A percentile compares a stretch with the other conserved stretches of the same genome.
Conservation (phyloP, 2,888 invertebrate species). For the Epistrophella euchroma region DNA sequence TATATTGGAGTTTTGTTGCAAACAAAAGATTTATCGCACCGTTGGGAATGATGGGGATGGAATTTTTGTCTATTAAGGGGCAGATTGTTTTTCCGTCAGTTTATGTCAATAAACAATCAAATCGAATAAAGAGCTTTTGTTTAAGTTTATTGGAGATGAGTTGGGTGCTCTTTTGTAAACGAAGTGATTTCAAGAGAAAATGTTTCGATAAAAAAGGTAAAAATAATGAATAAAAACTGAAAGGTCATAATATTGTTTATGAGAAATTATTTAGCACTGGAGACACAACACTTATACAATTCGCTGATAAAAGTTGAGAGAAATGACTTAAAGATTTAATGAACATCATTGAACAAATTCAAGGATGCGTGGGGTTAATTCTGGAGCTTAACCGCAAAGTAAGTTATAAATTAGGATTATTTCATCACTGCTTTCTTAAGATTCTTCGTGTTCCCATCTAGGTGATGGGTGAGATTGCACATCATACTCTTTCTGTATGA, state of each 20-base stretch:
- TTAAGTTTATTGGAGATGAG: neutral
- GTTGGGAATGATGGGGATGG: neutral
- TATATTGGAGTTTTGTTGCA: neutral
- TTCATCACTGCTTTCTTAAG: no score
- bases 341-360: no score
- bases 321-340: no score
- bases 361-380: no score
- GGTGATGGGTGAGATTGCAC: no score
- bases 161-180: neutral
- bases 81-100: neutral
- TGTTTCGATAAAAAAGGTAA: neutral
- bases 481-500: no score
- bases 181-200: neutral
- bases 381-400: no score
- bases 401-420: no score
- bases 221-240: neutral
- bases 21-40: constrained; percentile 8
- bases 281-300: no score
- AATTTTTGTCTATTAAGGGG: neutral
- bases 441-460: no score
- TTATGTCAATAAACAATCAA: neutral
- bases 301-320: no score
- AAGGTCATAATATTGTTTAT: neutral
- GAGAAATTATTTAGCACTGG: no score
- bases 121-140: neutral